Base-by-base conservation (phyloP, 1,140 invertebrate species). In the Drosophila novamexicana region DNA sequence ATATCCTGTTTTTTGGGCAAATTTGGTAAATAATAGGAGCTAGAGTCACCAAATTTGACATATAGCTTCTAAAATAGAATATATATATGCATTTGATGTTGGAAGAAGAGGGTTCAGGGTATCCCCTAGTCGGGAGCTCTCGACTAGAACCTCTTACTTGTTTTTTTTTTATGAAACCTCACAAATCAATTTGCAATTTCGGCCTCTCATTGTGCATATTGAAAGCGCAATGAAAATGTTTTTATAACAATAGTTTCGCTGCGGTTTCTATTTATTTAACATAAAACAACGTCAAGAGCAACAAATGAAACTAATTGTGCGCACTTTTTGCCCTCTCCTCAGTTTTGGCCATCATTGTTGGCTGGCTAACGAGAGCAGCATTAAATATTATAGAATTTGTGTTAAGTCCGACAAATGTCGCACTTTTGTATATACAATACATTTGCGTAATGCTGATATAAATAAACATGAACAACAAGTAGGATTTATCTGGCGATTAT, bases 181-280 rank as follows among this genome's bases (percentile, higher is more conserved):
- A 83, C 83, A 86, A 86, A 88, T 86, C 79, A 88, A 86, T 86
- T 85, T 79, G 69, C 84, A 73, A 79, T 77, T 73, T 57, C 49
- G 67, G 53, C 10, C 8, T 44, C 54, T 85, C 66, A 85, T 75
- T 82, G 82, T 79, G 65, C 49, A 58, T 50, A 63, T 75, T 62
- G 56, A 71, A 75, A 75, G 66, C 63, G 75, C 75, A 63, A 65
- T 75, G 58, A 68, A 83, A 77, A 74, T 70, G 71, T 82, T 86
- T 79, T 88, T 71, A 71, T 68, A 86, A 29, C 22, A 29, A 79
- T 75, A 81, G 82, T 84, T 82, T 88, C 81, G 65, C 72, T 86
- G 79, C 39, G 67, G 82, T 68, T 86, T 75, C 81, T 68, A 78
- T 86, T 84, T 85, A 81, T 84, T 81, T 77, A 18, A 39, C 32